Base-by-base conservation (phyloP, 2,797 vertebrate species). In the Gymnoscopelus braueri region DNA sequence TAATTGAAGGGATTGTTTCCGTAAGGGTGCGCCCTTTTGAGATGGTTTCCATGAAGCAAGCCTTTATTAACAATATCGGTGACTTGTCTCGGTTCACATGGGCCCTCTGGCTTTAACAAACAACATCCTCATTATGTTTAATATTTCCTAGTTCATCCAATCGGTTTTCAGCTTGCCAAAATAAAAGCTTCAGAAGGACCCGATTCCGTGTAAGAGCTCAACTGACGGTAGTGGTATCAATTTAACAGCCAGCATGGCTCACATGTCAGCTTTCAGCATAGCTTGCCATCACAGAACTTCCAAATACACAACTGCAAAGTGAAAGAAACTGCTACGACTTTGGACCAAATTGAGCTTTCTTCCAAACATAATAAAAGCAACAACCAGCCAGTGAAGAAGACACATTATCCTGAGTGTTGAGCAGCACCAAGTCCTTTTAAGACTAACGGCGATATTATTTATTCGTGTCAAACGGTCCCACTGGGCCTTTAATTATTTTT, bases 1-100 rank as follows among this genome's bases (percentile, higher is more conserved):
- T 61, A 47, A 61, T 24, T 60, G 50, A 68, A 51, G 35, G 55
- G 12, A 60, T 5, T 15, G 50, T 52, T 59, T 23, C 23, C 48
- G 14, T 23, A 15, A 49, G 8, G 14, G 19, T 44, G 29, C 9
- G n/a, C n/a, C 1, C 58, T 26, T 50, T 19, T 15, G 26, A 10
- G 12, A 2, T 23, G 5, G 49, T 61, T 35, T 39, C 32, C 11
- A 57, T 13, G 13, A 44, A 44, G 6, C 39, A 44, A 2, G 39
- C 39, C 39, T 44, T 9, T 7, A 44, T 44, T 44, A 44, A 44
- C 39, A 44, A 44, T 44, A 44, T 44, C 39, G 3, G 39, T 44
- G 39, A 44, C 39, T 44, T 44, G 39, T 44, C 26, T 29, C 26
- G 26, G 26, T 29, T 29, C 26, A 29, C 26, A 29, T 3, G 26